phyloP scores from a whole-genome alignment of 2,888 invertebrate species.

The Lasioglossum vierecki region DNA sequence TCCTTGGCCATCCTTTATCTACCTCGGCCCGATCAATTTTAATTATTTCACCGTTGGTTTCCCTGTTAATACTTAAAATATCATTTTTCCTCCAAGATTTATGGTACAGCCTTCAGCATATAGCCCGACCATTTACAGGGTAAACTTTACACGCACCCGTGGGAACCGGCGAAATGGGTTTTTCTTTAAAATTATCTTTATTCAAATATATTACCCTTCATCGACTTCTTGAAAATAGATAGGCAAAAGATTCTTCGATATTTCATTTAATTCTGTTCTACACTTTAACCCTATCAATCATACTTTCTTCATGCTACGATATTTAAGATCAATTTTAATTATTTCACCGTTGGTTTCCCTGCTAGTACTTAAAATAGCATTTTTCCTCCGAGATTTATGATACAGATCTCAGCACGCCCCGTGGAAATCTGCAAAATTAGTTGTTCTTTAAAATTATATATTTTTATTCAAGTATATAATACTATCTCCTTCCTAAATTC shows the following conservation, averaged over 20 bases:
- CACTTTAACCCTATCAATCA: neutral
- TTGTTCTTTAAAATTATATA: neutral
- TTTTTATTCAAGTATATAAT: neutral
- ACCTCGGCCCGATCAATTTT: slow-evolving; percentile 25
- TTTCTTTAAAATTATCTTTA: neutral
- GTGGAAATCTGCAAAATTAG: neutral
- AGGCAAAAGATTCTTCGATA: neutral
- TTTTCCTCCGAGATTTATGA: neutral
- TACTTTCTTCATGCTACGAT: no score
- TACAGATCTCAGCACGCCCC: neutral
- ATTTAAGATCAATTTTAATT: slow-evolving; percentile 45
- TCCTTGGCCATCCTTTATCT: slow-evolving; percentile 7
- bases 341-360: slow-evolving; percentile 28
- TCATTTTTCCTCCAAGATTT: neutral
- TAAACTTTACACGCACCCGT: neutral
- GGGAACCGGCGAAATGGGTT: neutral
- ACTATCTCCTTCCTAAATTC: neutral
- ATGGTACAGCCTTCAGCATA: neutral
- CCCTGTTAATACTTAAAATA: neutral
- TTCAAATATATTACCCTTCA: neutral
- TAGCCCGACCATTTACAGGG: neutral
- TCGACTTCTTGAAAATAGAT: neutral
- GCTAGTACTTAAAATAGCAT: neutral
- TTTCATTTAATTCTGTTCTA: neutral
- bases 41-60: slow-evolving; percentile 54